A percentile compares a stretch with the other conserved stretches of the same genome.
phyloP scores from a whole-genome alignment of 2,888 invertebrate species.

The Drosophila anomalata region DNA sequence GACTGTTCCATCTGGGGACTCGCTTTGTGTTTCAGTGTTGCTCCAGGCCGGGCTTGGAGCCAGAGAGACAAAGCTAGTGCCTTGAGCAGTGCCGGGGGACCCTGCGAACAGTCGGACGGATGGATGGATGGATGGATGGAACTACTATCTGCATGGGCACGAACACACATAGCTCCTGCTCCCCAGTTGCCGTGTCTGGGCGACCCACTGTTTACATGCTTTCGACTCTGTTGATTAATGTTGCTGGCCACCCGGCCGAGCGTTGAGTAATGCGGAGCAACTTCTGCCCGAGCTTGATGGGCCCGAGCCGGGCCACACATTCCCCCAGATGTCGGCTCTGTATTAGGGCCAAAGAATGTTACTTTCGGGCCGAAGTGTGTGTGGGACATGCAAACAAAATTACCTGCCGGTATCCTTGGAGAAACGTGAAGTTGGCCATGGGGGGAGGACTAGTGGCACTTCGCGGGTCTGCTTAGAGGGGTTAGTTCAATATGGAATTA shows the following conservation, averaged over 20 bases:
- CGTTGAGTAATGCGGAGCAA: slow-evolving; percentile 24
- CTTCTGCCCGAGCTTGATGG: slow-evolving; percentile 49
- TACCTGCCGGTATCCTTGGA: slow-evolving; percentile 5
- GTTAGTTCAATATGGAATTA: too few species aligned
- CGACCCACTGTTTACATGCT: slow-evolving; percentile 56
- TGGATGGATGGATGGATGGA: slow-evolving; percentile 13
- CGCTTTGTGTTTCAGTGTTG: background rate
- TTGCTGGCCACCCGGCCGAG: slow-evolving; percentile 38
- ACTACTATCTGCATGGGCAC: slow-evolving; percentile 10
- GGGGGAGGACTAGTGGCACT: too few species aligned
- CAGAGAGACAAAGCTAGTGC: slow-evolving; percentile 5
- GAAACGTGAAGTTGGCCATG: background rate
- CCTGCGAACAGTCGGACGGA: background rate
- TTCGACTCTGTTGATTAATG: slow-evolving; percentile 67
- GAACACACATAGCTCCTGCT: slow-evolving; percentile 12
- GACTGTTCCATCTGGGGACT: background rate
- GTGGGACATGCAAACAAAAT: slow-evolving; percentile 11
- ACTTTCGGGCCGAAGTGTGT: slow-evolving; percentile 11
- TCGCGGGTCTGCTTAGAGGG: too few species aligned
- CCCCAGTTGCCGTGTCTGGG: slow-evolving; percentile 10
- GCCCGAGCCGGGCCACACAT: background rate
- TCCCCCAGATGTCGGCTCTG: slow-evolving; percentile 1
- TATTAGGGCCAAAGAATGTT: slow-evolving; percentile 19
- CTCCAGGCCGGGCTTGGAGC: background rate
- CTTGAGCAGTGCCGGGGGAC: slow-evolving; percentile 7